Base-by-base conservation (phyloP, 2,888 invertebrate genomes). In the Apamea sordens region DNA sequence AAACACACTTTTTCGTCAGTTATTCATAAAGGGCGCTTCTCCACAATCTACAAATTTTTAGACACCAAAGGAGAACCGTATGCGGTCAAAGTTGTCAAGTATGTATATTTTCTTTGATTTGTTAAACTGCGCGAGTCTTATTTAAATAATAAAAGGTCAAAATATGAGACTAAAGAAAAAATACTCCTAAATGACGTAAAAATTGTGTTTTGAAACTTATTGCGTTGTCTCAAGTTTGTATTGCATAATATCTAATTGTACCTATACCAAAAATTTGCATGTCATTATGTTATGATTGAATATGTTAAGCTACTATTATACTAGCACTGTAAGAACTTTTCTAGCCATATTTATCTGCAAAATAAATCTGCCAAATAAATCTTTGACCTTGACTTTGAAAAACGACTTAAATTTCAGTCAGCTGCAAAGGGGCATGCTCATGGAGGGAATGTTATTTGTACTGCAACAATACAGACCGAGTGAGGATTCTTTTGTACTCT, bases 11-110 rank as follows among this genome's bases (percentile, higher is more conserved):
- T 93, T 6, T 82, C 79, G 10, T 80, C 87, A 32, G 10, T 91
- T 44, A 89, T 94, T 80, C 90, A 88, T 24, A 47, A 59, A 3
- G 95, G 95, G 24, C 86, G 76, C 80, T 94, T 88, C 84, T 94
- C 95, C 2, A 89, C 81, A 73, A 91, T 95, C 82, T 94, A 90
- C 74, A 88, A 89, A 74, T 94, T 91, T 77, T 85, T 83, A 75
- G 87, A 92, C 79, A 24, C 56, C 2, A 76, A 59, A 50, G 91
- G 91, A 41, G 28, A 86, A 73, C 65, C 73, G 28, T 93, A 89
- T 80, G 92, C 92, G 2, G 76, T 93, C 10, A 95, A 95, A 90
- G 77, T 92, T 47, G 72, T 91, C 65, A 90, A 81, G 95, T 94
- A 91, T 80, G 93, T 92, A 75, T 65, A 24, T 61, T 32, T 70